phyloP scores from a whole-genome alignment of 2,113 vertebrate genomes.

The Rutilus rutilus region DNA sequence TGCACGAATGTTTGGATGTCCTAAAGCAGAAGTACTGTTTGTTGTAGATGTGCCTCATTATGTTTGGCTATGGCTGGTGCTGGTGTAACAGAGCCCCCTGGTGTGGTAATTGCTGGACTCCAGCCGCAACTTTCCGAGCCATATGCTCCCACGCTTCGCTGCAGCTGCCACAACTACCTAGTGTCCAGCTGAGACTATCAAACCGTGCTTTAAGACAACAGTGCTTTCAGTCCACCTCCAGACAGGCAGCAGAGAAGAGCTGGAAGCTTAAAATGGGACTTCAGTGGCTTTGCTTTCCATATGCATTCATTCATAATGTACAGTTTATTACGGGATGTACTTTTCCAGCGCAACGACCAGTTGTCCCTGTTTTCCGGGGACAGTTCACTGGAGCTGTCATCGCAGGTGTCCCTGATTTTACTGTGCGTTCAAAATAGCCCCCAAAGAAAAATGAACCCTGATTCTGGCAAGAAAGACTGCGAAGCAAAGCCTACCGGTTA shows the following conservation, averaged over 20 bases:
- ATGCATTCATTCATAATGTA: not conserved
- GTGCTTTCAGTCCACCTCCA: conserved; percentile 46
- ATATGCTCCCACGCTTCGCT: conserved; percentile 55
- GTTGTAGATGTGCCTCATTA: conserved; percentile 56
- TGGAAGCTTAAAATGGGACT: conserved; percentile 28
- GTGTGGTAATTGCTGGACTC: conserved; percentile 60
- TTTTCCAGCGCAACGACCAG: not conserved
- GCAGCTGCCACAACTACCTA: conserved; percentile 52
- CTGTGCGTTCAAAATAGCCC: not conserved
- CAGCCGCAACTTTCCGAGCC: conserved; percentile 48
- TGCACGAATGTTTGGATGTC: conserved; percentile 30
- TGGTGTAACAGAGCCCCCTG: conserved; percentile 57
- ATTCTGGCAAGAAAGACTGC: not conserved
- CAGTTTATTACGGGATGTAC: conserved; percentile 19
- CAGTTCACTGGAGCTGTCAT: not conserved
- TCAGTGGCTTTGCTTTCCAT: not conserved
- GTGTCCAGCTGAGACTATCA: conserved; percentile 54
- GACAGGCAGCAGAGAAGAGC: conserved; percentile 37
- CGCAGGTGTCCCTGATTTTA: not conserved
- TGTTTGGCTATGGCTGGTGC: conserved; percentile 45
- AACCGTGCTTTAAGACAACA: conserved; percentile 43
- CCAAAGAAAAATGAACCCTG: not conserved
- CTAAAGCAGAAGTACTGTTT: conserved; percentile 51
- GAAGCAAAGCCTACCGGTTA: not conserved
- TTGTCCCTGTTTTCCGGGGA: not conserved